Evolutionary conservation across 2,888 invertebrate species (phyloP).

Genomic region (Urechis unicinctus): DNA sequence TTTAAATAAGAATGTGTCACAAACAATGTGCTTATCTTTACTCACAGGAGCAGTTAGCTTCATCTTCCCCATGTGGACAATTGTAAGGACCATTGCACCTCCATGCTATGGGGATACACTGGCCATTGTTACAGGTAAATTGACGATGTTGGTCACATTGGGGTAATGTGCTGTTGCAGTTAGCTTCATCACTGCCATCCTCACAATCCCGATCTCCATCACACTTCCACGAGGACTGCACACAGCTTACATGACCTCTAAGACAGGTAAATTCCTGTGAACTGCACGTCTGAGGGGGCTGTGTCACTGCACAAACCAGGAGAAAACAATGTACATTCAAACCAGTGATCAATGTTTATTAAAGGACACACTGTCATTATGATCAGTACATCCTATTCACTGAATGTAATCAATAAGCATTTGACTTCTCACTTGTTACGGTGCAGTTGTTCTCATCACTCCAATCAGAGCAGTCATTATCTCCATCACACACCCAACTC

Average conservation of each 20-base stretch:
- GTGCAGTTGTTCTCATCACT: slow-evolving; percentile 15
- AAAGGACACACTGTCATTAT: too few relatives aligned
- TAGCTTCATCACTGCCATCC: slow-evolving; percentile 15
- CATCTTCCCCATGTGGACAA: slow-evolving; percentile 21
- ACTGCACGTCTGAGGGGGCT: neutral
- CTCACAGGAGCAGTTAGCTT: slow-evolving; percentile 12
- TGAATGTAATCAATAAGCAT: too few relatives aligned
- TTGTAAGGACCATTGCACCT: slow-evolving; percentile 25
- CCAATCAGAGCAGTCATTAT: slow-evolving; percentile 19
- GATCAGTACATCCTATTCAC: too few relatives aligned
- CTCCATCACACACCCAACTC: slow-evolving; percentile 23
- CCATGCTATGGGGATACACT: slow-evolving; percentile 51
- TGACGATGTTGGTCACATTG: neutral
- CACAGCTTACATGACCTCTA: slow-evolving; percentile 22
- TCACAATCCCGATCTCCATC: slow-evolving; percentile 26
- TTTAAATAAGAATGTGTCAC: too few relatives aligned
- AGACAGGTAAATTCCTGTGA: neutral
- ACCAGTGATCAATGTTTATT: too few relatives aligned
- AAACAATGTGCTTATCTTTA: too few relatives aligned
- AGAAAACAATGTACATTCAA: too few relatives aligned
- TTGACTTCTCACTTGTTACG: too few relatives aligned
- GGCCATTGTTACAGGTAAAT: slow-evolving; percentile 25
- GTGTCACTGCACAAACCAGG: neutral
- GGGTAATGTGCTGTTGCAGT: slow-evolving; percentile 1
- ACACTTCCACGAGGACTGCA: slow-evolving; percentile 14